Conservation (phyloP, 2,888 invertebrate species). For the Drosophila tanythrix region DNA sequence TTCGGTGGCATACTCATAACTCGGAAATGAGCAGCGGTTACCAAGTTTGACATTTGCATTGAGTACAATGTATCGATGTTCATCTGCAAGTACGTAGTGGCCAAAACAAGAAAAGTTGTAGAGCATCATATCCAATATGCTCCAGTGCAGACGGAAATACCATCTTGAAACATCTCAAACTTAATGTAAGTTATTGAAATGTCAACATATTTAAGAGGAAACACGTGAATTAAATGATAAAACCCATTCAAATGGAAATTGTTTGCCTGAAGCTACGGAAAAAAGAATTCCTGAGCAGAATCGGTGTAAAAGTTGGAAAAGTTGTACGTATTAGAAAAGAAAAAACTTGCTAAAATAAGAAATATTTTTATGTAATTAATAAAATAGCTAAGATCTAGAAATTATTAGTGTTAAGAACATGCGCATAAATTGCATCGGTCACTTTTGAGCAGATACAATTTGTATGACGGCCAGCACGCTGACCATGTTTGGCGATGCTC, state of each 20-base stretch:
- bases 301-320: too few species aligned
- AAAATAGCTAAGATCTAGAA: background rate
- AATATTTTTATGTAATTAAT: background rate
- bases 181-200: background rate
- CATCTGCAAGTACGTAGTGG: background rate
- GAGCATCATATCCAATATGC: background rate
- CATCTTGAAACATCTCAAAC: background rate
- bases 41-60: slow-evolving; percentile 29
- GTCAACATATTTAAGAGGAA: background rate
- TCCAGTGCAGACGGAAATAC: background rate
- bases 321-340: background rate
- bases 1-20: slow-evolving; percentile 77
- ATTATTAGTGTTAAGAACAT: background rate
- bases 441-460: background rate
- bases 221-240: background rate
- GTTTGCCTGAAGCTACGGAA: too few species aligned
- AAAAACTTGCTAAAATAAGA: background rate
- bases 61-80: slow-evolving; percentile 8
- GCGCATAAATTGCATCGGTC: background rate
- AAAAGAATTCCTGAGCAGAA: background rate
- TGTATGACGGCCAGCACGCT: background rate
- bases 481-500: slow-evolving; percentile 11
- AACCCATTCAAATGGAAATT: too few species aligned
- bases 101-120: background rate
- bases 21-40: slow-evolving; percentile 46